phyloP scores from a whole-genome alignment of 1,140 invertebrate species.

The Lucilia sericata region DNA sequence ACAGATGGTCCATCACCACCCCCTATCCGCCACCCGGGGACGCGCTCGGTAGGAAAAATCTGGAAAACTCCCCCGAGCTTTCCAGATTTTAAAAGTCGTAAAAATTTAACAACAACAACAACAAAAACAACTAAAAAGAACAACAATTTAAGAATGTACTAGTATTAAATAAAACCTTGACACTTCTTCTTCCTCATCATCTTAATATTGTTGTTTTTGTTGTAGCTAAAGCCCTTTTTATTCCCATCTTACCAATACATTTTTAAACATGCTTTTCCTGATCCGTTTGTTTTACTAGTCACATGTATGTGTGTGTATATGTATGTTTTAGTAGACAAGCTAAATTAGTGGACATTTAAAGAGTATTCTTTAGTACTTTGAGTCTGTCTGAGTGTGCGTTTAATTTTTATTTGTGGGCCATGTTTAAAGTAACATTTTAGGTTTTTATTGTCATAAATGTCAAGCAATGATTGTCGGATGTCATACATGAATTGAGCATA shows the following conservation, averaged over 20 bases:
- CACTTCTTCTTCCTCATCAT: not conserved
- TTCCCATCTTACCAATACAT: not conserved
- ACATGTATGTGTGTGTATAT: not conserved
- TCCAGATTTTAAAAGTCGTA: slow-evolving; percentile 29
- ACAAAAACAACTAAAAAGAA: not conserved
- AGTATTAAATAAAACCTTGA: slow-evolving; percentile 7
- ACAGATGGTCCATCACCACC: too few relatives aligned
- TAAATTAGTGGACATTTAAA: not conserved
- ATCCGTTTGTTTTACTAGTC: too few relatives aligned
- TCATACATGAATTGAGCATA: slow-evolving; percentile 7
- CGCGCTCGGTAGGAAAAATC: too few relatives aligned
- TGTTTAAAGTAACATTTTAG: slow-evolving; percentile 18
- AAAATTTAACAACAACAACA: not conserved
- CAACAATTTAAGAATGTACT: not conserved
- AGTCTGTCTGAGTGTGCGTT: not conserved
- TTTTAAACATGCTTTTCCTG: not conserved
- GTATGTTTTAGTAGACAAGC: not conserved
- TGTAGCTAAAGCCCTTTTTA: not conserved
- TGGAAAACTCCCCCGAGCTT: too few relatives aligned
- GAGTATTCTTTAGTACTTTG: not conserved
- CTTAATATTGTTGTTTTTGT: too few relatives aligned
- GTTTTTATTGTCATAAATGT: slow-evolving; percentile 24
- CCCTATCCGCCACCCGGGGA: too few relatives aligned
- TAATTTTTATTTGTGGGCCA: slow-evolving; percentile 14
- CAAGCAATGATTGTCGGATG: slow-evolving; percentile 28